Conservation (phyloP, 2,797 vertebrate genomes). For the Eptatretus atami region DNA sequence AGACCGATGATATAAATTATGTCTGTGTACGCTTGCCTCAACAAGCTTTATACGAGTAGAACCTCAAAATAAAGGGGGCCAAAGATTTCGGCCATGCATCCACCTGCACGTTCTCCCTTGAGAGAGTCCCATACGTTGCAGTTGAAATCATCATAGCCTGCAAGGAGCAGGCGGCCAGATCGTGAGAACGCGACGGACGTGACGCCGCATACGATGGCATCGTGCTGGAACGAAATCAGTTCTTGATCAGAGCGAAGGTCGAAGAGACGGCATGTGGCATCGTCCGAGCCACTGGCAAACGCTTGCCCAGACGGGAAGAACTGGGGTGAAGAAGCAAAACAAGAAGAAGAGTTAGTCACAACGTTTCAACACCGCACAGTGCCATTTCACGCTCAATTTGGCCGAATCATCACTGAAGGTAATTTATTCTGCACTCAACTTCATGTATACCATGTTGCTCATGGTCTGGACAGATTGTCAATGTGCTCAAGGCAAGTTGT, state of each 20-base stretch:
- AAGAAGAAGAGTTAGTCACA: no score
- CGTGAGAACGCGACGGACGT: constrained; percentile 1
- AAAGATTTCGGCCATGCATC: constrained; percentile 13
- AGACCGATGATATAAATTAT: no score
- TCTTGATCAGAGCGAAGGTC: constrained; percentile 3
- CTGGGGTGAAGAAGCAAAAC: constrained; percentile 14
- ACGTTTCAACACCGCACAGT: no score
- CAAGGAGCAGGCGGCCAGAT: not conserved
- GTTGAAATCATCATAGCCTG: constrained; percentile 37
- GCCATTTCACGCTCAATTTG: no score
- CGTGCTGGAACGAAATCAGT: not conserved
- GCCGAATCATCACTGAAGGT: no score
- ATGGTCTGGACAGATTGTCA: no score
- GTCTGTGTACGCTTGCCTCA: no score
- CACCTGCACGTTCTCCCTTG: constrained; percentile 65
- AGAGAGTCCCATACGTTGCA: constrained; percentile 86
- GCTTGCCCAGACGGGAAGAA: constrained; percentile 87
- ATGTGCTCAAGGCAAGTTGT: no score
- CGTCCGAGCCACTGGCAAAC: constrained; percentile 15
- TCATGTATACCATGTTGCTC: no score
- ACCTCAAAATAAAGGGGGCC: no score
- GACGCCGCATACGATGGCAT: constrained; percentile 1
- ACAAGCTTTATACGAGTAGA: no score
- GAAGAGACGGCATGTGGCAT: constrained; percentile 3
- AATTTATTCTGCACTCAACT: no score